phyloP scores from a whole-genome alignment of 2,113 vertebrate genomes.

The Xenopus tropicalis region DNA sequence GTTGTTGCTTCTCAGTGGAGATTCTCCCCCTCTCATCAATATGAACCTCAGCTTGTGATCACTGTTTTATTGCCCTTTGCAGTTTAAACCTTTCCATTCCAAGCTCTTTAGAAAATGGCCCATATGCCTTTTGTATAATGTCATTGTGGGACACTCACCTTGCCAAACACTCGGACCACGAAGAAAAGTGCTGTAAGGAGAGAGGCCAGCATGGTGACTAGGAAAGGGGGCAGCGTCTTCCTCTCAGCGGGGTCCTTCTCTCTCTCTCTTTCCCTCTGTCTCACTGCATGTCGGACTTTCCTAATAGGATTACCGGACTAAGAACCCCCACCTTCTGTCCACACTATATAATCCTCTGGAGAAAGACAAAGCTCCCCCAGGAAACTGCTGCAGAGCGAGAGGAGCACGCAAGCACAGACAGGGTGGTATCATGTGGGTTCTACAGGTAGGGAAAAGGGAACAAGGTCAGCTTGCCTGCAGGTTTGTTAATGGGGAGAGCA shows the following conservation, averaged over 20 bases:
- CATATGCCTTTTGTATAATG: neutral
- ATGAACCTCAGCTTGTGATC: too few relatives aligned
- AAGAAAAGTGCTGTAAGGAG: slow-evolving; percentile 80
- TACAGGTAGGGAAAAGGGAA: too few relatives aligned
- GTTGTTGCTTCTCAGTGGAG: too few relatives aligned
- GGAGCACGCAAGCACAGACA: too few relatives aligned
- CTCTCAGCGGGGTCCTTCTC: neutral
- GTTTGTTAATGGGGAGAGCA: too few relatives aligned
- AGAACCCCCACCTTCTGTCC: slow-evolving; percentile 24
- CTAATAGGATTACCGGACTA: slow-evolving; percentile 36
- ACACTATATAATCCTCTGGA: slow-evolving; percentile 18
- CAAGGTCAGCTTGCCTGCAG: too few relatives aligned
- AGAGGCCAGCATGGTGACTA: slow-evolving; percentile 71
- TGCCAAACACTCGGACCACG: slow-evolving; percentile 65
- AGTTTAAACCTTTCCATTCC: too few relatives aligned
- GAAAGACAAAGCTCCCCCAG: neutral
- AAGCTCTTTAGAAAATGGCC: too few relatives aligned
- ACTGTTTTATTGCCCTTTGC: too few relatives aligned
- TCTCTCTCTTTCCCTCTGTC: neutral
- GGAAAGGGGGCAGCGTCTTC: neutral
- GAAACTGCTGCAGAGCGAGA: neutral
- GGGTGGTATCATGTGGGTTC: too few relatives aligned
- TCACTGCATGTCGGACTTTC: slow-evolving; percentile 5
- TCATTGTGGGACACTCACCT: slow-evolving; percentile 62
- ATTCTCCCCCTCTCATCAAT: too few relatives aligned